phyloP scores from a whole-genome alignment of 2,797 vertebrate genomes.

The Steatocranus sp. region DNA sequence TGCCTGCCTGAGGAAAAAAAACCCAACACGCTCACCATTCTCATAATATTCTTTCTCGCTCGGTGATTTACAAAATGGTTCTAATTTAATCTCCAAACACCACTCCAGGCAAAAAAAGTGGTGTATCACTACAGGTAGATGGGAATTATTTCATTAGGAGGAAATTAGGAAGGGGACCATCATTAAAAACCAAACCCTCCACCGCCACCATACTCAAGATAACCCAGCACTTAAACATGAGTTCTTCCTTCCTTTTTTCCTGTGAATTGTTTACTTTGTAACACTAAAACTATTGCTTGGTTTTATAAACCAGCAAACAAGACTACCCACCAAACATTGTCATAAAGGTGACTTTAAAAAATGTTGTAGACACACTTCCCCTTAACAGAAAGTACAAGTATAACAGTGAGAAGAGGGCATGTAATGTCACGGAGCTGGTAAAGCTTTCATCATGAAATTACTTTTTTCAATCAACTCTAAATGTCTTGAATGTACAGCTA shows the following conservation, averaged over 20 bases:
- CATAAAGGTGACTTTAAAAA: background rate
- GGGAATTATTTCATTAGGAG: constrained; percentile 38
- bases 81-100: constrained; percentile 34
- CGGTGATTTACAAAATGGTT: constrained; percentile 20
- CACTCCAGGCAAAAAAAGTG: constrained; percentile 19
- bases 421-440: background rate
- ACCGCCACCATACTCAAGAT: background rate
- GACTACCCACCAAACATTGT: background rate
- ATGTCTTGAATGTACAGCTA: background rate
- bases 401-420: fast-evolving
- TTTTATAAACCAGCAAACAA: background rate
- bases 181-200: background rate
- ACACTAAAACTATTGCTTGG: background rate
- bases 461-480: background rate
- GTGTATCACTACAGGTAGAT: constrained; percentile 25
- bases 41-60: background rate
- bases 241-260: background rate
- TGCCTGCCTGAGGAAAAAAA: background rate
- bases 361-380: background rate
- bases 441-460: background rate
- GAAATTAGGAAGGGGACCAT: constrained; percentile 26
- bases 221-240: background rate
- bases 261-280: background rate
- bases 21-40: background rate
- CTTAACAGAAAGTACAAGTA: background rate